Percentiles rank a stretch among this genome's conserved stretches.
Evolutionary conservation across 2,888 invertebrate species (phyloP).

Genomic region (Pelosia muscerda): DNA sequence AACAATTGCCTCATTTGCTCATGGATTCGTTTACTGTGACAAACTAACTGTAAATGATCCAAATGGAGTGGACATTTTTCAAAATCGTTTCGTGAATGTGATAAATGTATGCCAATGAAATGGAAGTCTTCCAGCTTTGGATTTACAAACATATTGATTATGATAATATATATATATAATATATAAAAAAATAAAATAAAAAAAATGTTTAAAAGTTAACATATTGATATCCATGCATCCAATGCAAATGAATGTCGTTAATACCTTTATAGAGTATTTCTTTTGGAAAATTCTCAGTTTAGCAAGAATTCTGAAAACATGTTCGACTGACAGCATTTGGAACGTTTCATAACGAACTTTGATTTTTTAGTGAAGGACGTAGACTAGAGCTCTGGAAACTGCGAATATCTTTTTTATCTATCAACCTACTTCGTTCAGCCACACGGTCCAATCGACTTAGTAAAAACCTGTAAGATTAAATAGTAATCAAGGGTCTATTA

Average conservation of each 20-base stretch:
- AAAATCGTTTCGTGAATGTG: no score
- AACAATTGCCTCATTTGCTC: not conserved
- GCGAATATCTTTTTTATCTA: not conserved
- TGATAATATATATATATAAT: no score
- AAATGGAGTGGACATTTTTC: no score
- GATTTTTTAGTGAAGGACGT: no score
- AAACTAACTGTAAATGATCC: not conserved
- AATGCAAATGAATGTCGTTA: no score
- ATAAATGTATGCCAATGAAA: no score
- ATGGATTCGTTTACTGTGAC: not conserved
- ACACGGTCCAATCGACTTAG: not conserved
- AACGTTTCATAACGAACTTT: no score
- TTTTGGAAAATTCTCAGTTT: not conserved
- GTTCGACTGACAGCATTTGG: not conserved
- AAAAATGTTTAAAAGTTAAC: no score
- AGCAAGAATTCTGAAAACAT: not conserved
- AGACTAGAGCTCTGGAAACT: not conserved
- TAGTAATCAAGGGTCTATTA: conserved; percentile 6
- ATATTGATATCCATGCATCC: no score
- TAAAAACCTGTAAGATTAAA: not conserved
- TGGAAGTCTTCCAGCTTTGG: no score
- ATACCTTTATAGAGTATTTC: not conserved
- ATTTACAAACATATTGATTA: no score
- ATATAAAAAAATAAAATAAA: no score
- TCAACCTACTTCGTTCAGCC: not conserved